Base-by-base conservation (phyloP, 2,888 invertebrate genomes). In the Pimpla rufipes region DNA sequence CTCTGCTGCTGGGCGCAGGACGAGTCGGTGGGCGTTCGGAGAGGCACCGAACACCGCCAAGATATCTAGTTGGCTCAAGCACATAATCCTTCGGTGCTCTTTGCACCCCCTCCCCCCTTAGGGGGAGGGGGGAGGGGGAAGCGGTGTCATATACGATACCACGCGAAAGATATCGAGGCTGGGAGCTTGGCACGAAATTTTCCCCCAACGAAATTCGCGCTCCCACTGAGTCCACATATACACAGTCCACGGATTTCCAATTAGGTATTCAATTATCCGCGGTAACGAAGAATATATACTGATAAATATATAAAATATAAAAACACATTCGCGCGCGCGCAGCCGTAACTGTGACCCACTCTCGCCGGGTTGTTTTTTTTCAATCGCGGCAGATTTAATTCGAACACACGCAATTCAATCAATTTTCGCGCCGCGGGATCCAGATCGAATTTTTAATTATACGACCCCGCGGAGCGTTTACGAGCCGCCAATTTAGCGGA, bases 1-100 rank as follows among this genome's bases (percentile, higher is more conserved):
- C 86, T 87, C 87, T 77, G 87, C 81, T 78, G 87, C 83, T 78
- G 87, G 86, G 86, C 85, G 81, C 86, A 84, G 86, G 90, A 70
- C 29, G 80, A 81, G 64, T 79, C 79, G 68, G 59, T 77, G 83
- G 76, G 68, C 67, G 77, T 67, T 5, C 29, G 29, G 29, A 68
- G 59, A 76, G 66, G 57, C 74, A 78, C 71, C 64, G 45, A 78
- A 78, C 68, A 66, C 71, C 75, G 62, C 40, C 74, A 77, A 80
- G 76, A 70, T 68, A 79, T 62, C 62, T 71, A 70, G 77, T 77
- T 81, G 55, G 79, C 55, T 79, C 52, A 62, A 66, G 76, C 59
- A 70, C 74, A 71, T 73, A 81, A 83, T 85, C 79, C 57, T 80
- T 59, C 76, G 66, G 83, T 64, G 64, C 76, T 67, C 67, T 68